Base-by-base conservation (phyloP, 2,888 invertebrate genomes). In the Macropis europaea region DNA sequence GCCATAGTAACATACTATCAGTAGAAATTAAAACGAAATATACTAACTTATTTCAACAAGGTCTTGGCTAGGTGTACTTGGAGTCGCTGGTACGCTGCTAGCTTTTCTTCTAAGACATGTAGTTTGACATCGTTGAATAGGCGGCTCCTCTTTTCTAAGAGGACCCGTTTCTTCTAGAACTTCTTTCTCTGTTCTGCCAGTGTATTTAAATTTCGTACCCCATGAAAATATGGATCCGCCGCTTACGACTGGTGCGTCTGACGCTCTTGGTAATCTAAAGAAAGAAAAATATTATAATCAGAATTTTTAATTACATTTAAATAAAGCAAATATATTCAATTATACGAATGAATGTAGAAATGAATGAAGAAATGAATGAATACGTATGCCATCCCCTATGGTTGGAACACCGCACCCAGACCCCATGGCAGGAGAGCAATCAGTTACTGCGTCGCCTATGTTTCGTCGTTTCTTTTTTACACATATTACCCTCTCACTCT, bases 191-290 rank as follows among this genome's bases (percentile, higher is more conserved):
- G 97, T 97, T 82, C 97, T 93, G 0, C 98, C 98, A 85, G 95
- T 94, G 91, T 98, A 98, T 85, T 96, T 95, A 90, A 98, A 97
- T 91, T 97, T 97, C 28, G 97, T 97, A 64, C 97, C 97, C 94
- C 97, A 96, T 22, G 97, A 97, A 91, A 97, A 97, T 84, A 97
- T 93, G 48, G 97, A 96, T 50, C 97, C 97, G 54, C 97, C 97
- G 15, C 96, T 95, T 76, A 97, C 95, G 76, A 96, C 95, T 59
- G 97, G 95, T 50, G 96, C 96, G 90, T 97, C 96, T 69, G 95
- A 94, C 77, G 97, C 96, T 74, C 96, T 95, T 66, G 96, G 94
- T 88, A 97, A 93, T 73, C 97, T 97, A 90, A 53, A 56, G 19
- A 56, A 24, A 48, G 13, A 24, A 22, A 32, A 50, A 42, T 3